Conservation (phyloP, 2,888 invertebrate species). For the Dryococelus australis region DNA sequence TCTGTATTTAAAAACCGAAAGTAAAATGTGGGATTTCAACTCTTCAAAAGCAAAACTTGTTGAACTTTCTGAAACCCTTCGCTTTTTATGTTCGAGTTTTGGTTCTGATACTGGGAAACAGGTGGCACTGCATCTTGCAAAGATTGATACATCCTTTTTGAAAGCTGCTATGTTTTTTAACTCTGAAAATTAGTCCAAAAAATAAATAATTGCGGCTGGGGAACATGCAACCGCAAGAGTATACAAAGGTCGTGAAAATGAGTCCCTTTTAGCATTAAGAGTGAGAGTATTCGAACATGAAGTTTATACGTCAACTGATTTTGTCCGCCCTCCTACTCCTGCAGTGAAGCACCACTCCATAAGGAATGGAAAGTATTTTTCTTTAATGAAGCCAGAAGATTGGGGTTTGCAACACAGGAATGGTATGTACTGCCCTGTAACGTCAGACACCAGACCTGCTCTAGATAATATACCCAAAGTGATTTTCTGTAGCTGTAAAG, state of each 20-base stretch:
- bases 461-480: neutral
- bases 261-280: neutral
- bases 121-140: neutral
- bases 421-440: neutral
- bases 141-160: neutral
- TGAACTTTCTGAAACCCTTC: neutral
- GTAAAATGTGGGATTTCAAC: neutral
- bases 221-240: neutral
- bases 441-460: neutral
- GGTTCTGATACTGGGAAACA: neutral
- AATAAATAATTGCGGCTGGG: neutral
- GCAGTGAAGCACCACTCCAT: no score
- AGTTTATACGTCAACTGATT: neutral
- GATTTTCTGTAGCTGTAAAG: neutral
- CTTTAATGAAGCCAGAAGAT: neutral
- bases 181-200: neutral
- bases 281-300: neutral
- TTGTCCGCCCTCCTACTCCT: neutral
- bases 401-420: neutral
- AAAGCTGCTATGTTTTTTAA: neutral
- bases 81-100: neutral
- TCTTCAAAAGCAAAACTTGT: neutral
- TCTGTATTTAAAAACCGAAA: slow-evolving; percentile 17
- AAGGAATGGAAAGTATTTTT: neutral
- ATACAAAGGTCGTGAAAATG: neutral